Percentiles rank a stretch among this genome's conserved stretches.
phyloP scores from a whole-genome alignment of 2,797 vertebrate species.

The Todus mexicanus region DNA sequence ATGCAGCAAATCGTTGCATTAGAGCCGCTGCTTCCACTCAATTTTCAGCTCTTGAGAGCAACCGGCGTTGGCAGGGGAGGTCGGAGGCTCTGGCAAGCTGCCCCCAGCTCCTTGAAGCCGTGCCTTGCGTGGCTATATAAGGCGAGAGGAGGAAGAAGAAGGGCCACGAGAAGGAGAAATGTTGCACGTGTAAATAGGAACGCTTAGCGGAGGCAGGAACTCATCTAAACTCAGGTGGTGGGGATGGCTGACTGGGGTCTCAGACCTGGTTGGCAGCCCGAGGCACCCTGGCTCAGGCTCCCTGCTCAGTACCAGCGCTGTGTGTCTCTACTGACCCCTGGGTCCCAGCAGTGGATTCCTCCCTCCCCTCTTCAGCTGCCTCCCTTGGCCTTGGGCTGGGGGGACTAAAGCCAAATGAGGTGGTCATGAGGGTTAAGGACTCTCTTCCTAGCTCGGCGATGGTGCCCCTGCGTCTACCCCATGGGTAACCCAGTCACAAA shows the following conservation, averaged over 20 bases:
- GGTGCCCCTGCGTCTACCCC: background rate
- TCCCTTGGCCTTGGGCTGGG: background rate
- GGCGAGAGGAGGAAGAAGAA: background rate
- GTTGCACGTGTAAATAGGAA: background rate
- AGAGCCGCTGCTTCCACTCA: background rate
- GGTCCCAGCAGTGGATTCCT: background rate
- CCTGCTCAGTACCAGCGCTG: rapidly evolving
- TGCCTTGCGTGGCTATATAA: slow-evolving; percentile 27
- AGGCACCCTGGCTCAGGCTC: background rate
- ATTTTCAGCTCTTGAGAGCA: background rate
- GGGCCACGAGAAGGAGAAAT: background rate
- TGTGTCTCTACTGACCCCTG: background rate
- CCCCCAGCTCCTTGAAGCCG: background rate
- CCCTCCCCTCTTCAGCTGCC: background rate
- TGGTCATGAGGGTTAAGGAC: background rate
- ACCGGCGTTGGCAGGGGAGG: background rate
- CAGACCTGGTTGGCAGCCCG: background rate
- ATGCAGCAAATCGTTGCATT: background rate
- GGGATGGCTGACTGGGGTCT: background rate
- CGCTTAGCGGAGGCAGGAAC: background rate
- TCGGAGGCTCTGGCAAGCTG: slow-evolving; percentile 10
- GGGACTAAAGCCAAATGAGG: background rate
- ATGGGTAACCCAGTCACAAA: background rate
- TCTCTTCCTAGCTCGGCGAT: background rate
- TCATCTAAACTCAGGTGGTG: rapidly evolving